Percentiles rank a stretch among this genome's conserved stretches.
Evolutionary conservation across 2,113 vertebrate genomes (phyloP).

Genomic region (Furnarius figulus): DNA sequence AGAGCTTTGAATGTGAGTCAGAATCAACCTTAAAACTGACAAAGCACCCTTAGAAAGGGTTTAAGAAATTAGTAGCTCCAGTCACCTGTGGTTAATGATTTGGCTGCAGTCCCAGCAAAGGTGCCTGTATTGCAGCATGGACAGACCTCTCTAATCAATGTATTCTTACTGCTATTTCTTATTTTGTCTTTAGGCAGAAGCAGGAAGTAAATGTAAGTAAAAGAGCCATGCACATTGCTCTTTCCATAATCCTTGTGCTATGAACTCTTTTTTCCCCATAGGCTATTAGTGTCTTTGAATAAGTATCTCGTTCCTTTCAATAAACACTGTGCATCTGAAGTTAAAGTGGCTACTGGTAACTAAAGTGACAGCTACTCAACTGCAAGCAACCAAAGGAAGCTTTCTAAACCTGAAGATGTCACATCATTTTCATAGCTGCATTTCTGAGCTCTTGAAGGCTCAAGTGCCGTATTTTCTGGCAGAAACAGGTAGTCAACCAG

Average conservation of each 20-base stretch:
- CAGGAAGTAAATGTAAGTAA: not conserved
- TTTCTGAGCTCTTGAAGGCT: constrained; percentile 17
- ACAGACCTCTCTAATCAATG: not conserved
- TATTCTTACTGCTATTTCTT: not conserved
- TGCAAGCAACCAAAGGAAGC: constrained; percentile 9
- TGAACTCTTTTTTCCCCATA: constrained; percentile 33
- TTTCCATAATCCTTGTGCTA: not conserved
- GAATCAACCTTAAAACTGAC: not conserved
- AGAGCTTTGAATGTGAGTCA: not conserved
- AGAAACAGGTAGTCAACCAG: constrained; percentile 71
- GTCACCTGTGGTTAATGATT: not conserved
- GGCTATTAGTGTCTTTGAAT: constrained; percentile 53
- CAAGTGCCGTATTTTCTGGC: constrained; percentile 55
- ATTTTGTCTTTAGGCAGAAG: constrained; percentile 13
- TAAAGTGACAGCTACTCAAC: constrained; percentile 44
- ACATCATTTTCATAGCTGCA: not conserved
- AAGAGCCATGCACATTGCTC: not conserved
- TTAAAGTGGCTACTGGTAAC: constrained; percentile 35
- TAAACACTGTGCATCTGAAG: constrained; percentile 42
- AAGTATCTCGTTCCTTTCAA: constrained; percentile 56
- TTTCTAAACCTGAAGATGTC: constrained; percentile 49
- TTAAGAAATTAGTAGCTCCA: not conserved
- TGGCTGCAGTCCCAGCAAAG: not conserved
- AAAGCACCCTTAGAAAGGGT: not conserved
- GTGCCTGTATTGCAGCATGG: not conserved